A percentile compares a stretch with the other conserved stretches of the same genome.
Evolutionary conservation across 2,113 vertebrate species (phyloP).

Genomic region (Centropus bengalensis): DNA sequence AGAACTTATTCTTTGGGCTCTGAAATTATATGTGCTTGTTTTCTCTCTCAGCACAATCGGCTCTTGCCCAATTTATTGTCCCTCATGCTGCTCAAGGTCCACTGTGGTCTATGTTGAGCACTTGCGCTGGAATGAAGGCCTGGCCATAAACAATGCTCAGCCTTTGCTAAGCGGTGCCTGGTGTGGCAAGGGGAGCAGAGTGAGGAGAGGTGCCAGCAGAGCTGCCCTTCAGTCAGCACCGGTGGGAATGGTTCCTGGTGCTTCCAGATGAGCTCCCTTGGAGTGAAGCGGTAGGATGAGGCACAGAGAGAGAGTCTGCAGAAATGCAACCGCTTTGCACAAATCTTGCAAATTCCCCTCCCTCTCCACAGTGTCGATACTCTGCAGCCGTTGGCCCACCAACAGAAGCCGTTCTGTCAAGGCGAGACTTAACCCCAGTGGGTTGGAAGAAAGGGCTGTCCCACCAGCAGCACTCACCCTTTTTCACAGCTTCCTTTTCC

Average conservation of each 20-base stretch:
- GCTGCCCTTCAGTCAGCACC: neutral
- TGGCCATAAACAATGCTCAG: neutral
- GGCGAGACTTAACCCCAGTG: neutral
- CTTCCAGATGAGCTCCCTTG: neutral
- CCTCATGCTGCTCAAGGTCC: neutral
- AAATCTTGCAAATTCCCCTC: neutral
- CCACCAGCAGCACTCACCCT: constrained; percentile 39
- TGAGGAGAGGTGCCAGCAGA: neutral
- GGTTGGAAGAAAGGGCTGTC: neutral
- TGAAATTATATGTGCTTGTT: neutral
- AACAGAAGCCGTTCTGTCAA: neutral
- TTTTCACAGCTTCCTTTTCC: constrained; percentile 42
- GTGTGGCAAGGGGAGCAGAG: fast-evolving
- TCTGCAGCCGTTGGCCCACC: neutral
- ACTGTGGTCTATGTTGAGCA: neutral
- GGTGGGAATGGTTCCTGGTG: neutral
- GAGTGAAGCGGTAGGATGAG: neutral
- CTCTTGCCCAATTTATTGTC: neutral
- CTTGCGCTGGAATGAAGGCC: neutral
- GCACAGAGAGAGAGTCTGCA: neutral
- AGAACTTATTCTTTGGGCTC: neutral
- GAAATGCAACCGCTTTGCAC: neutral
- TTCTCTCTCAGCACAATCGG: neutral
- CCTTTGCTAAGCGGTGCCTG: neutral
- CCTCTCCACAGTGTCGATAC: neutral